Base-by-base conservation (phyloP, 2,797 vertebrate species). In the Lepilemur septentrionalis region DNA sequence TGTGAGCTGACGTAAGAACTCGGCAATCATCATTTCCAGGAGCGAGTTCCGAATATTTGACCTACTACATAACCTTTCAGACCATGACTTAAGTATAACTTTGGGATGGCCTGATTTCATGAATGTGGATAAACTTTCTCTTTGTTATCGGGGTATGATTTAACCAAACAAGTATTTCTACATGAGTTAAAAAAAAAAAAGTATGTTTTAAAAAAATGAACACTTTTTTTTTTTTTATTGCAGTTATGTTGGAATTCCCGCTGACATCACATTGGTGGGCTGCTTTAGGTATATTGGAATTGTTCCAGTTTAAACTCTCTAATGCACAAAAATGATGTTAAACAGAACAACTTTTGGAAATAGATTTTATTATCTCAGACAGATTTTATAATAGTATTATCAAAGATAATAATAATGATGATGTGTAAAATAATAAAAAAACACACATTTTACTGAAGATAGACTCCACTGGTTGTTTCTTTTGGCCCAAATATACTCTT, bases 181-280 rank as follows among this genome's bases (percentile, higher is more conserved):
- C 30, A 14, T 38, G 35, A 69, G 20, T 55, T 28, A 50, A 46
- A 78, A 59, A 93, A 18, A 76, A 78, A 55, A 79, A 35, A 8
- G 48, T 22, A 59, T 78, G 22, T 41, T 92, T 91, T 70, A 12
- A 59, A 30, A 93, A 96, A 94, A 76, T 93, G 43, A 79, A 87
- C 84, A 70, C 18, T n/a, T 30, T 93, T 96, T 55, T 35, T 94
- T 91, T 96, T 96, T 97, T 96, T 93, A 69, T 96, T 98, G 48
- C 98, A 99, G 99, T 99, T 97, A 99, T 99, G 98, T 98, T 99
- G 98, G 99, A 99, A 97, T 99, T 99, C 92, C 99, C 99, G 46
- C 98, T 99, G 96, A 98, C 98, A 76, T 98, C 99, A 88, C 99
- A 99, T 91, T 99, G 99, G 99, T 99, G 99, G 99, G 98, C 99